Evolutionary conservation across 2,797 vertebrate species (phyloP).

Genomic region (Lerista edwardsae): DNA sequence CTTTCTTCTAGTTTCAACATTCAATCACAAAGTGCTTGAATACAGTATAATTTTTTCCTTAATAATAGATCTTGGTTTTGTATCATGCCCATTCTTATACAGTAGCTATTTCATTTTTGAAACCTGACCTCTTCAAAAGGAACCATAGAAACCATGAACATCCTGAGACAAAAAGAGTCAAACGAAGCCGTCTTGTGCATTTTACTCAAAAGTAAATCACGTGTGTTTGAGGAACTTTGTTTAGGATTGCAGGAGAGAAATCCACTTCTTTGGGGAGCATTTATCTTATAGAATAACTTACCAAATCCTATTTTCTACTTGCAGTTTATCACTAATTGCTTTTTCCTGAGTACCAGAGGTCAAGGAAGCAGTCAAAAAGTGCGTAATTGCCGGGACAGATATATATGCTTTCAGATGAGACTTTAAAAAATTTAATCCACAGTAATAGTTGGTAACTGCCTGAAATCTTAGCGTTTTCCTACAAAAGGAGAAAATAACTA

Average conservation of each 20-base stretch:
- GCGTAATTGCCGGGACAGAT: not conserved
- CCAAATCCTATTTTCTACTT: constrained; percentile 12
- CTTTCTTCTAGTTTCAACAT: not conserved
- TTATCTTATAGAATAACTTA: not conserved
- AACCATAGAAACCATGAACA: not conserved
- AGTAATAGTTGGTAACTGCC: not conserved
- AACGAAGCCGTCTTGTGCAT: not conserved
- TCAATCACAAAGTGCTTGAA: too few relatives aligned
- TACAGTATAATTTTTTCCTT: not conserved
- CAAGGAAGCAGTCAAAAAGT: not conserved
- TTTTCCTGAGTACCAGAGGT: not conserved
- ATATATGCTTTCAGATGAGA: not conserved
- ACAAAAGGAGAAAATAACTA: not conserved
- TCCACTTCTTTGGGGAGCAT: not conserved
- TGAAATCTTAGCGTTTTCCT: constrained; percentile 2
- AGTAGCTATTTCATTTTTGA: not conserved
- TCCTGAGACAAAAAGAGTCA: not conserved
- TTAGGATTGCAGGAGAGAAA: not conserved
- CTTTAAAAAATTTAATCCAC: not conserved
- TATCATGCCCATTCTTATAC: not conserved
- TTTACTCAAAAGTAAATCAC: constrained; percentile 9
- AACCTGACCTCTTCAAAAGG: not conserved
- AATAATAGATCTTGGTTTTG: fast-evolving
- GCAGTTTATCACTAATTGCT: not conserved
- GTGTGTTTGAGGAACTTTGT: too few relatives aligned